Evolutionary conservation across 2,888 invertebrate species (phyloP).

Genomic region (Periphyllus acericola): DNA sequence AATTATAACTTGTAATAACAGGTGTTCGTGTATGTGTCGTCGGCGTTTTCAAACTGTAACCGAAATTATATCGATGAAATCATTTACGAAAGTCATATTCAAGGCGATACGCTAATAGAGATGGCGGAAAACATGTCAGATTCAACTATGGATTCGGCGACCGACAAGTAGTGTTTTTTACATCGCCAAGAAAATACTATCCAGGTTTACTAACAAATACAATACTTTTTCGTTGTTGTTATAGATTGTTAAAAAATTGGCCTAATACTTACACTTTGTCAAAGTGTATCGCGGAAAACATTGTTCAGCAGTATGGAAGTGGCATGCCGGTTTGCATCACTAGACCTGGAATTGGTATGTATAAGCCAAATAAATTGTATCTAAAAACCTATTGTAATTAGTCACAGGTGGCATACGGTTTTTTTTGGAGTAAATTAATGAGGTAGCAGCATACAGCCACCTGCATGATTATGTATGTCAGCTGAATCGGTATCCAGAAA

Average conservation of each 20-base stretch:
- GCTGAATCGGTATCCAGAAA: too few species aligned
- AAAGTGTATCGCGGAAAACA: conserved; percentile 86
- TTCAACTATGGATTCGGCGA: too few species aligned
- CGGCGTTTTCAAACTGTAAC: conserved; percentile 62
- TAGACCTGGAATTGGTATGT: conserved; percentile 83
- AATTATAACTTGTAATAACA: background rate
- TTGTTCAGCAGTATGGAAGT: conserved; percentile 75
- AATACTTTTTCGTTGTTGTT: background rate
- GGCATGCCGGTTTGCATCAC: conserved; percentile 84
- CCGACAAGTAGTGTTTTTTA: too few species aligned
- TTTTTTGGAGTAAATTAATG: too few species aligned
- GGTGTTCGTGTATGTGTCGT: conserved; percentile 62
- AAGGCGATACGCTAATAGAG: background rate
- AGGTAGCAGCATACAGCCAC: too few species aligned
- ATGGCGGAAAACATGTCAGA: background rate
- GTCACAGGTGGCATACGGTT: too few species aligned
- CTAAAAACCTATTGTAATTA: too few species aligned
- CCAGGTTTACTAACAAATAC: too few species aligned
- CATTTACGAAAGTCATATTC: background rate
- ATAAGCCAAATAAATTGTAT: too few species aligned
- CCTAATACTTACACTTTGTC: conserved; percentile 94
- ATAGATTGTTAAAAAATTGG: conserved; percentile 71
- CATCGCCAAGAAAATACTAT: too few species aligned
- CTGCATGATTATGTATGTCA: too few species aligned
- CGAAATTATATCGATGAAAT: conserved; percentile 21